Evolutionary conservation across 1,140 invertebrate genomes (phyloP).

Genomic region (Drosophila sp.): DNA sequence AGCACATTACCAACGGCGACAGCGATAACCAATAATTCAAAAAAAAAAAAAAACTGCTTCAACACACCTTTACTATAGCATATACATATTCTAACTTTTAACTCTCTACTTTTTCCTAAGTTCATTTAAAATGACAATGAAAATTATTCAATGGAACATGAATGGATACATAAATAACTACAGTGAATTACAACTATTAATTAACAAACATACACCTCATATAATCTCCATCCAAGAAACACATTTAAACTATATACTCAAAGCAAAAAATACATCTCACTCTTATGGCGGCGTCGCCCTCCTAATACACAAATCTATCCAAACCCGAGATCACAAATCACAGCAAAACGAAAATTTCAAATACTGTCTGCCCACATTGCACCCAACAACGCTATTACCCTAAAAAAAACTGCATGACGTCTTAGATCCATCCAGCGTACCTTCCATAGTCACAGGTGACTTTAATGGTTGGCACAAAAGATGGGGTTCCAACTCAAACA

Average conservation of each 20-base stretch:
- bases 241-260: neutral
- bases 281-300: too few relatives aligned
- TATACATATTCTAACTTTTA: too few relatives aligned
- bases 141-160: too few relatives aligned
- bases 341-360: neutral
- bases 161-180: neutral
- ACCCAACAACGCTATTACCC: neutral
- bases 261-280: neutral
- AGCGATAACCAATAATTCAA: too few relatives aligned
- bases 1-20: too few relatives aligned
- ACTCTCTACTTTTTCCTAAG: too few relatives aligned
- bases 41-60: too few relatives aligned
- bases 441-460: neutral
- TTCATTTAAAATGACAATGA: too few relatives aligned
- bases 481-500: constrained; percentile 14
- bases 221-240: constrained; percentile 1
- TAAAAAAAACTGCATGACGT: neutral
- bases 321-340: neutral
- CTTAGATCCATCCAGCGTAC: neutral
- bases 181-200: neutral
- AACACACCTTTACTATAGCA: too few relatives aligned
- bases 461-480: constrained; percentile 20
- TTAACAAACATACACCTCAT: neutral
- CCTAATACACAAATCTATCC: neutral
- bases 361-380: constrained; percentile 3